Base-by-base conservation (phyloP, 2,113 vertebrate genomes). In the Cathartes aura region DNA sequence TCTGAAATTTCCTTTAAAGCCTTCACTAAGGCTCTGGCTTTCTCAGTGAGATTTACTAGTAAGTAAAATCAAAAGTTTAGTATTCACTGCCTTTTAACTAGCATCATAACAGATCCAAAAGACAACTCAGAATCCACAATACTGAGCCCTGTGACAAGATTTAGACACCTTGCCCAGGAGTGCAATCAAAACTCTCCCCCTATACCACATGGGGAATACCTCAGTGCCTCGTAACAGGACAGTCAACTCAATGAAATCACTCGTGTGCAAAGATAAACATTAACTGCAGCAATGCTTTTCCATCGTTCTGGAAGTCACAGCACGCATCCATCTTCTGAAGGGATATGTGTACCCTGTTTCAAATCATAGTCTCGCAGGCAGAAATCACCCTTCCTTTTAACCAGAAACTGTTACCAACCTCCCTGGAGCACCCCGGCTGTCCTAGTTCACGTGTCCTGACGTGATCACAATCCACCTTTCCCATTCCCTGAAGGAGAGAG, bases 191-290 rank as follows among this genome's bases (percentile, higher is more conserved):
- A 66, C 24, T 52, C 22, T 79, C 24, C 43, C 50, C 19, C 27
- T 40, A 1, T 13, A 40, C 14, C 45, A 29, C 21, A 38, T 1
- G 1, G 29, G 26, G 38, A 67, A n/a, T 20, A 42, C 2, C 19
- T 75, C 8, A 3, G 76, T 52, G 53, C 18, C 59, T 64, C 14
- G 1, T 2, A 89, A 24, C 10, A 80, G 36, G 15, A 75, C 21
- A 74, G 16, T 6, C 63, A 81, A 15, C 19, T 64, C 47, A n/a
- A 17, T 27, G 26, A 60, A 79, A 48, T 4, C 1, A 2, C 9
- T 23, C 36, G 32, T 12, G 5, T 52, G 20, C 38, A 68, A 63
- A 88, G 22, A 38, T 3, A 71, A 75, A 14, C 23, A 34, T 27
- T 20, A 68, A 86, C 40, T 15, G 12, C 21, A 71, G 32, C 21